Conservation (phyloP, 2,888 invertebrate species). For the Diloba caeruleocephala region DNA sequence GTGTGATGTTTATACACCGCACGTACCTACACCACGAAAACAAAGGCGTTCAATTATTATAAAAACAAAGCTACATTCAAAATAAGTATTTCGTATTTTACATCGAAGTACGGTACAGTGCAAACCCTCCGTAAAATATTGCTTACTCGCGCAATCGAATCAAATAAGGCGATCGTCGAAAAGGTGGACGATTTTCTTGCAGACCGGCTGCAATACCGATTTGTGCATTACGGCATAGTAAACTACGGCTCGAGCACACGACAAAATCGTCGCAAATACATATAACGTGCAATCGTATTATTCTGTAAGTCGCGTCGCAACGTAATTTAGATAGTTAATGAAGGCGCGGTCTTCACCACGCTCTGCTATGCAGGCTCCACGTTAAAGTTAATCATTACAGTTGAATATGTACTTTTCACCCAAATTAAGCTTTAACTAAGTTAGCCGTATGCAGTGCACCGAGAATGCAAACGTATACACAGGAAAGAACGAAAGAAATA, state of each 20-base stretch:
- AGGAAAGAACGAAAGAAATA: slow-evolving; percentile 29
- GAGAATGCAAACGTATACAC: slow-evolving; percentile 32
- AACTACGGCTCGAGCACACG: slow-evolving; percentile 17
- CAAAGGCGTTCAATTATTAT: no score
- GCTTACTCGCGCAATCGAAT: slow-evolving; percentile 39
- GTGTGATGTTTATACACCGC: no score
- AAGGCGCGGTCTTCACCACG: slow-evolving; percentile 41
- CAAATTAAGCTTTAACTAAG: slow-evolving; percentile 50
- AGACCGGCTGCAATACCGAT: slow-evolving; percentile 27
- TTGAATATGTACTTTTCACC: slow-evolving; percentile 44
- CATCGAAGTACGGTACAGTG: slow-evolving; percentile 19
- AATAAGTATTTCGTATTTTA: slow-evolving; percentile 15
- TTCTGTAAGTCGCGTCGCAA: slow-evolving; percentile 34
- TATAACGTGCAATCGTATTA: slow-evolving; percentile 43
- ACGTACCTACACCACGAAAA: no score
- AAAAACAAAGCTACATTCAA: slow-evolving; percentile 8
- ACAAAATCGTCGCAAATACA: slow-evolving; percentile 29
- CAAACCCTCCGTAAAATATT: slow-evolving; percentile 34
- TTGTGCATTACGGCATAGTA: slow-evolving; percentile 30
- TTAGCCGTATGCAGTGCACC: slow-evolving; percentile 25
- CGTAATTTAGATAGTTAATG: slow-evolving; percentile 56
- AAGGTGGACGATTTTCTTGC: slow-evolving; percentile 26
- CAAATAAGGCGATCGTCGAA: slow-evolving; percentile 34
- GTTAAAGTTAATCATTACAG: slow-evolving; percentile 54
- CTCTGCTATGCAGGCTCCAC: slow-evolving; percentile 36